Evolutionary conservation across 2,113 vertebrate species (phyloP).

Genomic region (Cervus canadensis): DNA sequence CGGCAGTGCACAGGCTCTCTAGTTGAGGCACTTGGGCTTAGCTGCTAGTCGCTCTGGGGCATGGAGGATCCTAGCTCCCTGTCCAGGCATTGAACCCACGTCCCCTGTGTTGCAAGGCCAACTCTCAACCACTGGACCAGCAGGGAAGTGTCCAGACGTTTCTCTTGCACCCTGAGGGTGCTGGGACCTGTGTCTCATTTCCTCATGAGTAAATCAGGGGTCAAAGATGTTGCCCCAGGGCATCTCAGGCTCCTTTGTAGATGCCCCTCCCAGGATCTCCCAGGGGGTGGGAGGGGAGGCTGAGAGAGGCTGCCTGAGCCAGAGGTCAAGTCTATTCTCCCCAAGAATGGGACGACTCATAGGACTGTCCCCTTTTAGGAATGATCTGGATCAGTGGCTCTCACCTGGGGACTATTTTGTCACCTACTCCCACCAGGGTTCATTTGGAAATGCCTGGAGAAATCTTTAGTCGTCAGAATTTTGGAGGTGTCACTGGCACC

Average conservation of each 20-base stretch:
- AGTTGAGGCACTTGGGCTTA: not conserved
- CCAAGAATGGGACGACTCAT: not conserved
- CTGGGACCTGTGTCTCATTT: not conserved
- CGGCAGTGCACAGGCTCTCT: not conserved
- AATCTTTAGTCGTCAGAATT: not conserved
- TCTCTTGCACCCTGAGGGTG: not conserved
- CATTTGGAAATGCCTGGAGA: not conserved
- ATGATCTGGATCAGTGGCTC: not conserved
- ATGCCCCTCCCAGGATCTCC: not conserved
- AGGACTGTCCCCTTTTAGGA: not conserved
- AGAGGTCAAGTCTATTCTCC: not conserved
- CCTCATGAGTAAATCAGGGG: not conserved
- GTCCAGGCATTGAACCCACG: not conserved
- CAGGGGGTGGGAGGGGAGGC: not conserved
- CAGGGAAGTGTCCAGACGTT: not conserved
- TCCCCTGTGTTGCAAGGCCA: not conserved
- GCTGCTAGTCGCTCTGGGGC: not conserved
- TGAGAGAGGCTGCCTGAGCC: not conserved
- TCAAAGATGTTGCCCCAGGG: not conserved
- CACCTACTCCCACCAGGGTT: not conserved
- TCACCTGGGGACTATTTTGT: not conserved
- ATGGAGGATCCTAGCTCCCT: not conserved
- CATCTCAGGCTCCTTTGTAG: not conserved
- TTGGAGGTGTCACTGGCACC: not conserved
- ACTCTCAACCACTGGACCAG: not conserved